These are phyloP conservation scores for Bathynomus jamesi DNA, from an alignment of 1,140 invertebrate genomes.

Conservation along the genomic window DNA sequence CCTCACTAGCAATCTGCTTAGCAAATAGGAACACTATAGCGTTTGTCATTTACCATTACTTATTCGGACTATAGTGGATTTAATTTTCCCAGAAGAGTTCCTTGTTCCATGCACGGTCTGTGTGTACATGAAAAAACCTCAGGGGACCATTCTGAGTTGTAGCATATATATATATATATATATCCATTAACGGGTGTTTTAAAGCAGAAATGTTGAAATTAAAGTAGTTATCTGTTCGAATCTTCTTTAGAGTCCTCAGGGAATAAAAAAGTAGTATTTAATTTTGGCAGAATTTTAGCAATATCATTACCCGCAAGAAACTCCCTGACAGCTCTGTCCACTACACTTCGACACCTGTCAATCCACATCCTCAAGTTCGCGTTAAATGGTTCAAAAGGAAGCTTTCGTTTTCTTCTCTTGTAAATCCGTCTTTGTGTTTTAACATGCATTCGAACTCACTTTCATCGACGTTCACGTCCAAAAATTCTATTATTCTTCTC, in stretches of 20 bases:
- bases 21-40: no score
- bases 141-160: no score
- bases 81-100: no score
- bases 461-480: conserved; percentile 41
- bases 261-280: background rate
- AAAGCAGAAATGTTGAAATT: no score
- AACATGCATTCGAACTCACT: conserved; percentile 40
- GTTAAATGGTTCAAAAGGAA: conserved; percentile 61
- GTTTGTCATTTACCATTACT: no score
- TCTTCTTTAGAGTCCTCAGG: background rate
- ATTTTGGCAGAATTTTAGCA: background rate
- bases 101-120: no score
- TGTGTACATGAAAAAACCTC: no score
- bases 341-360: conserved; percentile 25
- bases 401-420: conserved; percentile 53
- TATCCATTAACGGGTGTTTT: no score
- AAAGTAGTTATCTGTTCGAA: no score
- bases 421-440: conserved; percentile 58
- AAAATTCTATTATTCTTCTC: conserved; percentile 53
- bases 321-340: conserved; percentile 24
- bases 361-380: conserved; percentile 49
- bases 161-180: no score
- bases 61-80: no score
- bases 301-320: conserved; percentile 23
- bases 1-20: no score